Evolutionary conservation across 2,797 vertebrate species (phyloP).

Genomic region (Sebastes jordani): DNA sequence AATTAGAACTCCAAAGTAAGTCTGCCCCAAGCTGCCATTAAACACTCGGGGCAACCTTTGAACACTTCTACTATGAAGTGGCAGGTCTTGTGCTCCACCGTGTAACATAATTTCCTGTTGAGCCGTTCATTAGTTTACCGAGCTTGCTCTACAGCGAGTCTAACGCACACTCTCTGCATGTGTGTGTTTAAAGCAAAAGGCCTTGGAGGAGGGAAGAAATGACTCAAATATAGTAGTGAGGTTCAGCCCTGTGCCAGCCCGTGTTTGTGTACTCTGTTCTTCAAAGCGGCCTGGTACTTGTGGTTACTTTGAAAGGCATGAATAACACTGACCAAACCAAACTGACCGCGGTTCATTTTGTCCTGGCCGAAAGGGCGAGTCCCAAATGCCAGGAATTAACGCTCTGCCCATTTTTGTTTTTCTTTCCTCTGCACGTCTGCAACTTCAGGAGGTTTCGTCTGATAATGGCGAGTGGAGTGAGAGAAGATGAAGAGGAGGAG

Average conservation of each 20-base stretch:
- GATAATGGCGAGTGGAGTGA: slow-evolving; percentile 31
- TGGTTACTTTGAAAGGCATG: slow-evolving; percentile 72
- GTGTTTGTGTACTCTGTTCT: slow-evolving; percentile 66
- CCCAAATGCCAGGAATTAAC: slow-evolving; percentile 72
- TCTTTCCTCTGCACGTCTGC: slow-evolving; percentile 41
- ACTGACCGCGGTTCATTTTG: slow-evolving; percentile 57
- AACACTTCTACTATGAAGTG: neutral
- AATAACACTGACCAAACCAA: slow-evolving; percentile 76
- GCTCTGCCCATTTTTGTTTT: slow-evolving; percentile 48
- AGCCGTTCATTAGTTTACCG: slow-evolving; percentile 1
- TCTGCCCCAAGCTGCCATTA: neutral
- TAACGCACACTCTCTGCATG: slow-evolving; percentile 38
- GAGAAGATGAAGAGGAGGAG: slow-evolving; percentile 19
- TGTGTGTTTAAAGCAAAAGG: slow-evolving; percentile 25
- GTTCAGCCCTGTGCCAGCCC: slow-evolving; percentile 58
- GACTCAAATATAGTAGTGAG: slow-evolving; percentile 72
- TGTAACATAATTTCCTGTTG: slow-evolving; percentile 8
- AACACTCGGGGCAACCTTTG: neutral
- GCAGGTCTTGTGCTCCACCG: slow-evolving; percentile 1
- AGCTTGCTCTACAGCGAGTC: slow-evolving; percentile 5
- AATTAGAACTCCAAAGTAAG: neutral
- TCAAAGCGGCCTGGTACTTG: slow-evolving; percentile 70
- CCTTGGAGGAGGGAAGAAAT: slow-evolving; percentile 47
- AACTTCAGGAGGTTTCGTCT: slow-evolving; percentile 19
- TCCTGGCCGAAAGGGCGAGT: slow-evolving; percentile 68